Evolutionary conservation across 2,113 vertebrate genomes (phyloP).

Genomic region (Nycticorax nycticorax): DNA sequence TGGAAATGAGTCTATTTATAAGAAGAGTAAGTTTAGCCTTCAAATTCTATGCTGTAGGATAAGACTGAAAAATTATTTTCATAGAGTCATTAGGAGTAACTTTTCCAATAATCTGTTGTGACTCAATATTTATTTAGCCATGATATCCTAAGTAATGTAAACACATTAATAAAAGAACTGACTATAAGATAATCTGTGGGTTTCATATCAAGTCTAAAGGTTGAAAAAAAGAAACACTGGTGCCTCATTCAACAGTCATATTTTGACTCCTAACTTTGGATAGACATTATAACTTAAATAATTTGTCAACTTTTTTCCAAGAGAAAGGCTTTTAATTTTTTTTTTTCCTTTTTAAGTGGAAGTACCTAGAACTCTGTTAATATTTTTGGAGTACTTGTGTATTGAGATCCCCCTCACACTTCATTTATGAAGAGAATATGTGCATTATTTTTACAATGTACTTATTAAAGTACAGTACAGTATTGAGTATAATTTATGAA

Average conservation of each 20-base stretch:
- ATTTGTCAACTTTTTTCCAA: background rate
- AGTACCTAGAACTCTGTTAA: background rate
- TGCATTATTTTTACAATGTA: background rate
- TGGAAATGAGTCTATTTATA: background rate
- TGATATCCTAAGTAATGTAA: background rate
- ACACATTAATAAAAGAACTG: background rate
- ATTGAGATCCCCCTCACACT: background rate
- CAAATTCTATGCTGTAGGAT: background rate
- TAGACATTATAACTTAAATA: background rate
- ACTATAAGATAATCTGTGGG: background rate
- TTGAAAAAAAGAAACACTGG: fast-evolving
- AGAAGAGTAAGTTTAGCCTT: background rate
- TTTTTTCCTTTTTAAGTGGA: background rate
- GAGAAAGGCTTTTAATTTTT: fast-evolving
- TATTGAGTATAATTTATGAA: background rate
- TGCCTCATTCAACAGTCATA: background rate
- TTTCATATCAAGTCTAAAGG: background rate
- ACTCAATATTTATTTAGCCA: background rate
- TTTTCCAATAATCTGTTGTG: background rate
- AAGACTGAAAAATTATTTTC: background rate
- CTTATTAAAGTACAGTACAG: background rate
- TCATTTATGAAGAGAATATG: background rate
- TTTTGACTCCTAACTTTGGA: background rate
- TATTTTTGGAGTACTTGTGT: fast-evolving
- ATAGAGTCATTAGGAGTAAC: background rate